A percentile compares a stretch with the other conserved stretches of the same genome.
phyloP scores from a whole-genome alignment of 2,113 vertebrate genomes.

The Lucifuga dentata region DNA sequence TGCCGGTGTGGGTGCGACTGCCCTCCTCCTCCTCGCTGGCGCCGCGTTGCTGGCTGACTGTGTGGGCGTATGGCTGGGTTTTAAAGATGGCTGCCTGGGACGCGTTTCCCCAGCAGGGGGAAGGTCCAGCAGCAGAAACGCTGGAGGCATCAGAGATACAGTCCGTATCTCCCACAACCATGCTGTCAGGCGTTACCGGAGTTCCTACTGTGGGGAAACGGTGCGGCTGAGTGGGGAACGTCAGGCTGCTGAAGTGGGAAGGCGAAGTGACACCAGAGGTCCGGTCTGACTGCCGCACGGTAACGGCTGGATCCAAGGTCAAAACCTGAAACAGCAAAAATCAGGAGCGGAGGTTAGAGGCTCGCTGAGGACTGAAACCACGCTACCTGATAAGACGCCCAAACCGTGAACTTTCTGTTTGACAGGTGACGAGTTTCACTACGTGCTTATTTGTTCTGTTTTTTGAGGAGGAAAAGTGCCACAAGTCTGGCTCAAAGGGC shows the following conservation, averaged over 20 bases:
- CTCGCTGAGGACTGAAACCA: neutral
- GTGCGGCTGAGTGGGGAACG: slow-evolving; percentile 53
- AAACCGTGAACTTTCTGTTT: no score
- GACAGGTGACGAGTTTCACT: no score
- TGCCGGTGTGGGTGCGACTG: slow-evolving; percentile 77
- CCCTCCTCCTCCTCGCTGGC: slow-evolving; percentile 82
- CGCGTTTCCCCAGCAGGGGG: slow-evolving; percentile 46
- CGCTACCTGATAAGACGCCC: no score
- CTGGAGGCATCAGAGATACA: slow-evolving; percentile 85
- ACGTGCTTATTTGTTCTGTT: no score
- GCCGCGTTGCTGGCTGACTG: slow-evolving; percentile 63
- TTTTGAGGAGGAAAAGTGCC: no score
- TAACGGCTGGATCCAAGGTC: slow-evolving; percentile 84
- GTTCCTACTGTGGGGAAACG: slow-evolving; percentile 59
- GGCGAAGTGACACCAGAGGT: slow-evolving; percentile 76
- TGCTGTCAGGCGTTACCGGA: slow-evolving; percentile 88
- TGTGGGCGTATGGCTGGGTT: slow-evolving; percentile 53
- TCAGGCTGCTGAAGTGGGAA: slow-evolving; percentile 75
- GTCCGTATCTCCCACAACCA: slow-evolving; percentile 84
- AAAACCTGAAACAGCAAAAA: slow-evolving; percentile 81
- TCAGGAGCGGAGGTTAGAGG: slow-evolving; percentile 12
- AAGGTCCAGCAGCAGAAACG: slow-evolving; percentile 67
- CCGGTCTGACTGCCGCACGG: slow-evolving; percentile 83
- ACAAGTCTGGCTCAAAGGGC: no score
- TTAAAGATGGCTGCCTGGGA: slow-evolving; percentile 63